Percentiles rank a stretch among this genome's conserved stretches.
phyloP scores from a whole-genome alignment of 2,888 invertebrate species.

The Sceliomorpha sp. region DNA sequence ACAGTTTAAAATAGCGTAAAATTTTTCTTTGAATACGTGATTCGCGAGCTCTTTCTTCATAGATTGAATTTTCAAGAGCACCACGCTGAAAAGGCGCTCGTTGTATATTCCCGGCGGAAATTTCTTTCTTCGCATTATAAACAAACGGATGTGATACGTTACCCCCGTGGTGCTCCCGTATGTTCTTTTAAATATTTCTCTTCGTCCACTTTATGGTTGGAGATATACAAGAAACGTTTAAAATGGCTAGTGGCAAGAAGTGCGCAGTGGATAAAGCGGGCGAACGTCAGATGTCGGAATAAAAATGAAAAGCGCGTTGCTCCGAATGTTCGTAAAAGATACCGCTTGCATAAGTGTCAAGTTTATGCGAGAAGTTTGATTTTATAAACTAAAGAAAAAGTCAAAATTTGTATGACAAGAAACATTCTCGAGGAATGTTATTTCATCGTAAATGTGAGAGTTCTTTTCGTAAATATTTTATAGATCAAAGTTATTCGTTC shows the following conservation, averaged over 20 bases:
- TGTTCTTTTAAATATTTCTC: slow-evolving; percentile 30
- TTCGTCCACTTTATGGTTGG: slow-evolving; percentile 22
- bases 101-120: slow-evolving; percentile 35
- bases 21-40: slow-evolving; percentile 44
- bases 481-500: too few relatives aligned
- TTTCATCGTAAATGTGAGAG: neutral
- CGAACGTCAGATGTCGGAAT: slow-evolving; percentile 4
- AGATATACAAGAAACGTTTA: slow-evolving; percentile 8
- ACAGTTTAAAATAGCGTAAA: slow-evolving; percentile 39
- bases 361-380: too few relatives aligned
- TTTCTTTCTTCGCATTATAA: slow-evolving; percentile 32
- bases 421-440: too few relatives aligned
- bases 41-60: slow-evolving; percentile 27
- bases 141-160: slow-evolving; percentile 26
- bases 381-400: too few relatives aligned
- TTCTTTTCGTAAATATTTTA: neutral
- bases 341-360: neutral
- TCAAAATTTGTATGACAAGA: too few relatives aligned
- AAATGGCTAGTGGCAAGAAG: slow-evolving; percentile 1
- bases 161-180: neutral
- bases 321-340: neutral
- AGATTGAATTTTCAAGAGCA: slow-evolving; percentile 33
- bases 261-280: neutral
- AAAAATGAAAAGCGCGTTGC: slow-evolving; percentile 5
- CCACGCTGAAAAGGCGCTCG: slow-evolving; percentile 13